Conservation (phyloP, 2,113 vertebrate species). For the Macrotus californicus region DNA sequence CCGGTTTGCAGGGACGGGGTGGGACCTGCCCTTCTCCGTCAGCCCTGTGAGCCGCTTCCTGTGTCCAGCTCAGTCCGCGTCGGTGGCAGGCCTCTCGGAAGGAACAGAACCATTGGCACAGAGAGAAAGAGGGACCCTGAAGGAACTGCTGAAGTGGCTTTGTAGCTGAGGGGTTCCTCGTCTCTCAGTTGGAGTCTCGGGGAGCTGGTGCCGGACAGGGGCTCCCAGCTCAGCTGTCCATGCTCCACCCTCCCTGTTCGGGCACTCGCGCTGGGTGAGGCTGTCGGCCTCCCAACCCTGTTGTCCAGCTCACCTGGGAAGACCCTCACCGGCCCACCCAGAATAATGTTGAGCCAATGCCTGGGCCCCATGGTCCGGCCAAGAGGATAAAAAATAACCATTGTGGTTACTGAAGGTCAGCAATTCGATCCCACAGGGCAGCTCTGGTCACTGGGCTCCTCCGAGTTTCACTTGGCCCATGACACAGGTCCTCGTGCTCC, state of each 20-base stretch:
- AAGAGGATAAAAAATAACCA: background rate
- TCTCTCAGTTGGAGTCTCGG: background rate
- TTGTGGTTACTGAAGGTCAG: background rate
- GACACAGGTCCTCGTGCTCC: background rate
- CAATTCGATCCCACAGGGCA: background rate
- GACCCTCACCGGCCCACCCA: background rate
- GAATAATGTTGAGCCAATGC: background rate
- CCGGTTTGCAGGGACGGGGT: fast-evolving
- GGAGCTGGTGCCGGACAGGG: background rate
- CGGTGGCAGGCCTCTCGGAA: background rate
- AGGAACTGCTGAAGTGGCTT: background rate
- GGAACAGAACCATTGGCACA: background rate
- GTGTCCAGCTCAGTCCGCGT: too few species aligned
- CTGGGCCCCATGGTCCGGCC: background rate
- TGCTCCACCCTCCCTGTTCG: fast-evolving
- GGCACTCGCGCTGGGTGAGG: too few species aligned
- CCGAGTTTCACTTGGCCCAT: background rate
- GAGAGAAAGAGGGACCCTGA: background rate
- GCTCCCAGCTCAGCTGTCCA: background rate
- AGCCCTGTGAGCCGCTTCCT: background rate
- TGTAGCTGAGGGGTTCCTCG: background rate
- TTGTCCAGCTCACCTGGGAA: background rate
- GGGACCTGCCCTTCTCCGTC: too few species aligned
- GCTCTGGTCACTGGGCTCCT: background rate
- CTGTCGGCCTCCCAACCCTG: background rate